Percentiles rank a stretch among this genome's conserved stretches.
Conservation (phyloP, 1,140 invertebrate species). For the Cydia pomonella region DNA sequence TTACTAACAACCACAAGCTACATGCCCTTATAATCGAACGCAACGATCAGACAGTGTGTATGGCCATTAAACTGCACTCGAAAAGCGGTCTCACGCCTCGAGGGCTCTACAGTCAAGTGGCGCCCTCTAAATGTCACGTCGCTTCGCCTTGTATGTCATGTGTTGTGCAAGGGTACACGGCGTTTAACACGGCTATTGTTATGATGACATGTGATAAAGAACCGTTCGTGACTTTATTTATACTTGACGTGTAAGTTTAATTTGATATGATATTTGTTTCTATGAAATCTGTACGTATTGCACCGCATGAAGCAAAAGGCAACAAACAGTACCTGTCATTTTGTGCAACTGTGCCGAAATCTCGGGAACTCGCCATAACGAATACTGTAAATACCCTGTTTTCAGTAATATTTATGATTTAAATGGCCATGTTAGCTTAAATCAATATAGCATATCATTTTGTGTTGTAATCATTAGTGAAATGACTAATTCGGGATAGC, state of each 20-base stretch:
- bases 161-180: neutral
- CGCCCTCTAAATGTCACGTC: constrained; percentile 35
- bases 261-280: too few species aligned
- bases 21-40: neutral
- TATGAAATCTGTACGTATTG: too few species aligned
- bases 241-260: too few species aligned
- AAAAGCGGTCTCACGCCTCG: constrained; percentile 45
- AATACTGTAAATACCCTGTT: too few species aligned
- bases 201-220: neutral
- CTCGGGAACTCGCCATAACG: too few species aligned
- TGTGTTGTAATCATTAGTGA: neutral
- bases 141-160: neutral
- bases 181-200: neutral
- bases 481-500: constrained; percentile 4
- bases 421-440: neutral
- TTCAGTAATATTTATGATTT: too few species aligned
- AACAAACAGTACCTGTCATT: too few species aligned
- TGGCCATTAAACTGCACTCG: constrained; percentile 49
- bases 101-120: constrained; percentile 45
- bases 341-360: too few species aligned
- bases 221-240: too few species aligned
- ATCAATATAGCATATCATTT: neutral
- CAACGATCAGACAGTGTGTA: constrained; percentile 41
- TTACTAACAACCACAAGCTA: neutral
- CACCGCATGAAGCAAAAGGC: too few species aligned